Evolutionary conservation across 2,797 vertebrate species (phyloP).

Genomic region (Pantherophis alleghaniensis): DNA sequence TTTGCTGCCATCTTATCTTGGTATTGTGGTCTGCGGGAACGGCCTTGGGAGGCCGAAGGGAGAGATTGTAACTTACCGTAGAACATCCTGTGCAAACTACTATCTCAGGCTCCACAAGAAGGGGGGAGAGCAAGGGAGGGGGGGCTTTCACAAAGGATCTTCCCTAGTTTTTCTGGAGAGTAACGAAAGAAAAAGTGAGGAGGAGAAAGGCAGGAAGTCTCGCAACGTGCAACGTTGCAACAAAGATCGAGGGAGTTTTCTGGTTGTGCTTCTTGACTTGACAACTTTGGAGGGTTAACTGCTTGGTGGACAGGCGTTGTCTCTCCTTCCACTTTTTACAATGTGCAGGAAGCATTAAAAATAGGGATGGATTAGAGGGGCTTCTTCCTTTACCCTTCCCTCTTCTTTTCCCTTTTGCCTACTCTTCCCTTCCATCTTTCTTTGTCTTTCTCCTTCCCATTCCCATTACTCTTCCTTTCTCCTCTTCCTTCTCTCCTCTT

Average conservation of each 20-base stretch:
- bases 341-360: neutral
- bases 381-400: neutral
- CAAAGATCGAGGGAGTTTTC: neutral
- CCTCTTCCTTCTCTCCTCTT: too few relatives aligned
- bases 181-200: neutral
- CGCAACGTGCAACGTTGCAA: neutral
- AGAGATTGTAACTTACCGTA: neutral
- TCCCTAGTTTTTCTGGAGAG: neutral
- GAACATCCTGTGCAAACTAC: neutral
- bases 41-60: neutral
- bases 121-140: rapidly evolving
- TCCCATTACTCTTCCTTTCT: too few relatives aligned
- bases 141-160: neutral
- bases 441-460: too few relatives aligned
- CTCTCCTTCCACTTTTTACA: neutral
- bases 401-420: neutral
- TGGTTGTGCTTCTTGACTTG: neutral
- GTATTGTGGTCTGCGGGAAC: neutral
- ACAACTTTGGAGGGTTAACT: neutral
- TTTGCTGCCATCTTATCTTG: neutral
- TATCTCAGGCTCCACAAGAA: neutral
- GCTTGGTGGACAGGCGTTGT: neutral
- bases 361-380: rapidly evolving
- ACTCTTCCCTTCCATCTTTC: too few relatives aligned
- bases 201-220: neutral